Evolutionary conservation across 2,797 vertebrate species (phyloP), one percentile per base, ranked within the genome.

Genomic region (Champsocephalus esox): DNA sequence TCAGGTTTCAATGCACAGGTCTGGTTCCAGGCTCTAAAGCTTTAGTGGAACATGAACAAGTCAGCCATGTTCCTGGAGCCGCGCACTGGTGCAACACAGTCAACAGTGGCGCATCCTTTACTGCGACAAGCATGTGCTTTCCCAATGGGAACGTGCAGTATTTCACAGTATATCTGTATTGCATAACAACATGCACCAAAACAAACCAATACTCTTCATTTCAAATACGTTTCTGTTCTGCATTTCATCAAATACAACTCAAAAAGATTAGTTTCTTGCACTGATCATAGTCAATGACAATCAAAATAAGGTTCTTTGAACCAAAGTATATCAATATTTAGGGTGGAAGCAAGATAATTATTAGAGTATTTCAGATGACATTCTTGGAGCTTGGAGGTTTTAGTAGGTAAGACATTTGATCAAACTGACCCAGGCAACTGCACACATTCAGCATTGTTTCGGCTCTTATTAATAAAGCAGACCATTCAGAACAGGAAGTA

Each of bases 151-250:
- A 50, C 41, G 52, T 57, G 43, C 49, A 54, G 34, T 43, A 50
- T 48, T 49, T 16, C 51, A n/a, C 65, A n/a, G 24, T 46, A n/a
- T 34, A 57, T 84, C 17, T 67, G 56, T 54, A 58, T 54, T 12
- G 12, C 13, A 52, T 63, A 32, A 41, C 10, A 38, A 16, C 13
- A 32, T 60, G 10, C 16, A 44, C 58, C 80, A 67, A 66, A 89
- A 64, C 34, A 38, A 7, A 38, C 34, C 6, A 38, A 14, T 38
- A 32, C 46, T 60, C n/a, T 28, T 66, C 7, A 55, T 50, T 92
- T 85, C 83, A 93, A 83, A 93, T 93, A 89, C 8, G 86, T 75
- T 89, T 61, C 71, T 93, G 85, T 92, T 89, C 75, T 90, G 60
- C 12, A 87, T 60, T 87, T 92, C 28, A 69, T 49, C 11, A 44